These are phyloP conservation scores for Brachionus plicatilis DNA, from an alignment of 1,140 invertebrate species.

Conservation along the genomic window DNA sequence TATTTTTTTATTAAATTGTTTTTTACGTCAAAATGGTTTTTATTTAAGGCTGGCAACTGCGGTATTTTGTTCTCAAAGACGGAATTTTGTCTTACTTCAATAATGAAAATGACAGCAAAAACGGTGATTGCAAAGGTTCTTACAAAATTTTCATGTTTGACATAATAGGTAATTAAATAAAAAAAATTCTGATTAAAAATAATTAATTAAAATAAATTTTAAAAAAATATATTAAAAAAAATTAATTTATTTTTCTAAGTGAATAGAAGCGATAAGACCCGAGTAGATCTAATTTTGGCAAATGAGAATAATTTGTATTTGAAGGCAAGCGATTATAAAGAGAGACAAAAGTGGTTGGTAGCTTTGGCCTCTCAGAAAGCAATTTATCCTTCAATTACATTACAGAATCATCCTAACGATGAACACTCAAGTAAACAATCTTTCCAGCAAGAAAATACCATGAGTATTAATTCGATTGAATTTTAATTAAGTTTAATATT, in stretches of 20 bases:
- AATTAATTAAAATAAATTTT: not conserved
- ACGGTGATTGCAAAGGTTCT: constrained; percentile 12
- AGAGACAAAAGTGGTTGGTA: constrained; percentile 38
- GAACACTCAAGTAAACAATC: not conserved
- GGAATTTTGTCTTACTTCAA: constrained; percentile 22
- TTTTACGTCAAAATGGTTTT: not conserved
- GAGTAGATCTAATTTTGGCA: not conserved
- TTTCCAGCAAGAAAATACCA: not conserved
- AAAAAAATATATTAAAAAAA: not conserved
- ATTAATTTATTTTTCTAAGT: not conserved
- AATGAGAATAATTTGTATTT: constrained; percentile 7
- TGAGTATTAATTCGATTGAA: not conserved
- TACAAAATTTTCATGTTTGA: constrained; percentile 30
- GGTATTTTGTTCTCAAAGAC: constrained; percentile 26
- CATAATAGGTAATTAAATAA: not conserved
- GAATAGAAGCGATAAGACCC: not conserved
- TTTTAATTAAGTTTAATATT: not conserved
- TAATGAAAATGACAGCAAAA: not conserved
- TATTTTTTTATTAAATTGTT: not conserved
- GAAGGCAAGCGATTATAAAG: not conserved
- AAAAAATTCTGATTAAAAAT: not conserved
- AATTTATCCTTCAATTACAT: not conserved
- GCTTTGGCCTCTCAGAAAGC: constrained; percentile 39
- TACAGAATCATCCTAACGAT: not conserved
- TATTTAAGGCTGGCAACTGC: not conserved